Base-by-base conservation (phyloP, 2,797 vertebrate genomes). In the Anguilla obscura region DNA sequence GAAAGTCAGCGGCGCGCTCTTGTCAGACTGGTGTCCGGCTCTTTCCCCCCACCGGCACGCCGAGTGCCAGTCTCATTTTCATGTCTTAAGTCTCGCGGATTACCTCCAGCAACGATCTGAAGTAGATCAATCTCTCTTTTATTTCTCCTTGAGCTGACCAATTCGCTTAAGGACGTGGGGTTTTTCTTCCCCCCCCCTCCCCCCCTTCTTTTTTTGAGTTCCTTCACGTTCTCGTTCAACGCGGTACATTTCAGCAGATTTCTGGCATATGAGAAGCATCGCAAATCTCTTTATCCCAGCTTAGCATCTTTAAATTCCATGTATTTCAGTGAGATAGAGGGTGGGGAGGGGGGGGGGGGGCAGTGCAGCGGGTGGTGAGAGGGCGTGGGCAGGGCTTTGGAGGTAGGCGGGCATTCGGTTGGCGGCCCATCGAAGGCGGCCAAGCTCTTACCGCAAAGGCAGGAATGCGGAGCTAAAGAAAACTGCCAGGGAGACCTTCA, bases 401-500 rank as follows among this genome's bases (percentile, higher is more conserved):
- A 90, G 89, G 89, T 89, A 86, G 88, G 87, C 79, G 88, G 88
- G 87, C 88, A 90, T 90, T 90, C 88, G 85, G 69, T 85, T n/a
- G 87, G 87, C 76, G 85, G 85, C 88, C 71, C 60, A 24, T 76
- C 84, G 89, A 89, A 86, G 87, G 87, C 89, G 87, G 90, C 90
- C 89, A 83, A 87, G 90, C 89, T 90, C 89, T 91, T 85, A 91
- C 86, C 88, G 89, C 86, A 88, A 89, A 86, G 74, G 87, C 60
- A 90, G 88, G 88, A 86, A 86, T 56, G 71, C 88, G 40, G 88
- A 69, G 87, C 90, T 85, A 83, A 87, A 85, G 92, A 87, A 8
- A 88, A 87, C 87, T 91, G 90, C 89, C 89, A 90, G 91, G 94
- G 89, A 84, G 50, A 91, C 88, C 90, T 90, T 92, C 85, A 91